A percentile compares a stretch with the other conserved stretches of the same genome.
Conservation (phyloP, 2,113 vertebrate species). For the Xyrauchen texanus region DNA sequence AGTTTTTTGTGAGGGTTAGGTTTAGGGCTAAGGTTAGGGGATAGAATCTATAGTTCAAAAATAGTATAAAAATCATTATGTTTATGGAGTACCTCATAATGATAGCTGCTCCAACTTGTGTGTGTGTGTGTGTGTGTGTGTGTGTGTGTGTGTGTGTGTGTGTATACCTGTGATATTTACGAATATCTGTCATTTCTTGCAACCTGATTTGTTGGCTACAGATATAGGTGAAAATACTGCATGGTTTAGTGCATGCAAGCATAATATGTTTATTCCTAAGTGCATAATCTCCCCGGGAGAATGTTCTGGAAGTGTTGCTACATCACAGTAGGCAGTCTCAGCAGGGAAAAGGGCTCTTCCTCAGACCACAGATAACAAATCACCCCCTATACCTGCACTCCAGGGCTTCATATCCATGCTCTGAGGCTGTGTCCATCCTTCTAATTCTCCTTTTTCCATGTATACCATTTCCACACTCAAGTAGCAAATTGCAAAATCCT, state of each 20-base stretch:
- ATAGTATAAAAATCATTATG: too few species aligned
- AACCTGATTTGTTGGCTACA: background rate
- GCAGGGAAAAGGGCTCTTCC: conserved; percentile 21
- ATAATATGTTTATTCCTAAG: conserved; percentile 30
- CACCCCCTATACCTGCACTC: conserved; percentile 24
- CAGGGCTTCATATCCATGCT: background rate
- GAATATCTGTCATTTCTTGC: conserved; percentile 5
- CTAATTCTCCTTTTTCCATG: conserved; percentile 10
- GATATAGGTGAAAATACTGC: conserved; percentile 6
- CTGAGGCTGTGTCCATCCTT: background rate
- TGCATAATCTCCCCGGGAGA: conserved; percentile 31
- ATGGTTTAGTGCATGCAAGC: background rate
- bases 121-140: too few species aligned
- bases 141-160: too few species aligned
- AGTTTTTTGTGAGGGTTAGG: too few species aligned
- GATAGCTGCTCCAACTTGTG: too few species aligned
- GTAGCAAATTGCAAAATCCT: conserved; percentile 12
- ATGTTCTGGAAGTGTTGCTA: conserved; percentile 39
- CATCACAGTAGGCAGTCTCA: conserved; percentile 13
- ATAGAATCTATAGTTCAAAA: too few species aligned
- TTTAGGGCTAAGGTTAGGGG: too few species aligned
- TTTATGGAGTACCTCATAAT: too few species aligned
- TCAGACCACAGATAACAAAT: conserved; percentile 34
- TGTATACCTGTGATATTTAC: background rate
- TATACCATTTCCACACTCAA: background rate